phyloP scores from a whole-genome alignment of 2,888 invertebrate species.

The Crocallis elinguaria region DNA sequence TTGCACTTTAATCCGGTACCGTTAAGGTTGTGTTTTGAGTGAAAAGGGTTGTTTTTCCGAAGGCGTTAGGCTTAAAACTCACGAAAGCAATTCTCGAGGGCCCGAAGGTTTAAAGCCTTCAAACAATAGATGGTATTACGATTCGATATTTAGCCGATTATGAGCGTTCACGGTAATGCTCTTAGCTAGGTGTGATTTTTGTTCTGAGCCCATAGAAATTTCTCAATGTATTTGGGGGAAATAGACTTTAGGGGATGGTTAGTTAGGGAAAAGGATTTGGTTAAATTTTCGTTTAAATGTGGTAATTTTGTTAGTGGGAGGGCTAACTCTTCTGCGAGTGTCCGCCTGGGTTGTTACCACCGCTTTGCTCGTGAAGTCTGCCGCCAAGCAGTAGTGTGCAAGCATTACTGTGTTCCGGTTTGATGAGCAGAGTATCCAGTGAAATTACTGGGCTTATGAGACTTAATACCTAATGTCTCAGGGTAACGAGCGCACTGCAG shows the following conservation, averaged over 20 bases:
- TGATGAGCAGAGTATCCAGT: too few species aligned
- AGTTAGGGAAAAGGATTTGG: not conserved
- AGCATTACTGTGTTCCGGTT: too few species aligned
- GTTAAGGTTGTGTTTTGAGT: constrained; percentile 53
- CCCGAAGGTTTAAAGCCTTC: constrained; percentile 71
- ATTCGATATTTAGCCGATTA: constrained; percentile 84
- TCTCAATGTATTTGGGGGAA: constrained; percentile 21
- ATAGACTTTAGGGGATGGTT: constrained; percentile 19
- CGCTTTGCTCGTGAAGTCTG: too few species aligned
- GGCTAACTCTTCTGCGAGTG: too few species aligned
- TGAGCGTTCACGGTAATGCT: constrained; percentile 78
- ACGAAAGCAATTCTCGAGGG: constrained; percentile 79
- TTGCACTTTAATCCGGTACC: constrained; percentile 48
- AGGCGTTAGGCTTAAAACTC: constrained; percentile 82
- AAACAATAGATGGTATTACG: constrained; percentile 82
- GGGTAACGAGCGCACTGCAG: too few species aligned
- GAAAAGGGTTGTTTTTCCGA: constrained; percentile 62
- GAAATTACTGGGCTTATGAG: too few species aligned
- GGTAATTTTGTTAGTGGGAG: too few species aligned
- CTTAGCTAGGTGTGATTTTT: constrained; percentile 80
- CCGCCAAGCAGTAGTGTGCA: too few species aligned
- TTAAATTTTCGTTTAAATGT: not conserved
- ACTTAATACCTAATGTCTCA: too few species aligned
- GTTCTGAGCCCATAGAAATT: constrained; percentile 52
- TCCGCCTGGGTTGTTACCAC: too few species aligned